Evolutionary conservation across 2,888 invertebrate species (phyloP).

Genomic region (Apocheima hispidaria): DNA sequence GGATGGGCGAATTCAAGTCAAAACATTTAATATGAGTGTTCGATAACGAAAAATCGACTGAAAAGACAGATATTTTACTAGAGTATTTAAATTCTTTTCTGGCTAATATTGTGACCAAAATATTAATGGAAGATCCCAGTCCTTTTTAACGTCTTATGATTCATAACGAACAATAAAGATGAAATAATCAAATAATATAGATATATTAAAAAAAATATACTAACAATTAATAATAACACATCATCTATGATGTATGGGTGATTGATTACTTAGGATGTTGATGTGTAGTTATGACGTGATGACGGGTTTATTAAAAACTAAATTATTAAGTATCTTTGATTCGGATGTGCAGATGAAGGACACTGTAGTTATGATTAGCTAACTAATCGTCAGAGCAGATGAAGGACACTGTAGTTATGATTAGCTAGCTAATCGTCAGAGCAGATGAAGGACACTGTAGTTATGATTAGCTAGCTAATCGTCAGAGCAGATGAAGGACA

Average conservation of each 20-base stretch:
- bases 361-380: background rate
- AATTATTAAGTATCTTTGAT: slow-evolving; percentile 10
- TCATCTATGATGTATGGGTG: background rate
- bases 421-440: background rate
- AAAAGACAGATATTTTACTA: too few relatives aligned
- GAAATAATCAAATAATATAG: too few relatives aligned
- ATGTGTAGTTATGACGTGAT: background rate
- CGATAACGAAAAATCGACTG: too few relatives aligned
- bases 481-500: background rate
- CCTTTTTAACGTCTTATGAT: too few relatives aligned
- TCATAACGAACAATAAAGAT: too few relatives aligned
- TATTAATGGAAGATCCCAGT: too few relatives aligned
- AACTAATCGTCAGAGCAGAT: background rate
- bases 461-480: background rate
- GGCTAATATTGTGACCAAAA: too few relatives aligned
- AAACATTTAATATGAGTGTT: too few relatives aligned
- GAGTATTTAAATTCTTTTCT: too few relatives aligned
- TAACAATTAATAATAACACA: background rate
- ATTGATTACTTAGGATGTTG: slow-evolving; percentile 2
- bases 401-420: background rate
- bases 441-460: background rate
- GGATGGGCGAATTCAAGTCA: too few relatives aligned
- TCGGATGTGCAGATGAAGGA: background rate
- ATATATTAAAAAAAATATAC: too few relatives aligned
- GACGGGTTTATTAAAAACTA: background rate